Evolutionary conservation across 2,888 invertebrate genomes (phyloP).

Genomic region (Ischnus inquisitorius): DNA sequence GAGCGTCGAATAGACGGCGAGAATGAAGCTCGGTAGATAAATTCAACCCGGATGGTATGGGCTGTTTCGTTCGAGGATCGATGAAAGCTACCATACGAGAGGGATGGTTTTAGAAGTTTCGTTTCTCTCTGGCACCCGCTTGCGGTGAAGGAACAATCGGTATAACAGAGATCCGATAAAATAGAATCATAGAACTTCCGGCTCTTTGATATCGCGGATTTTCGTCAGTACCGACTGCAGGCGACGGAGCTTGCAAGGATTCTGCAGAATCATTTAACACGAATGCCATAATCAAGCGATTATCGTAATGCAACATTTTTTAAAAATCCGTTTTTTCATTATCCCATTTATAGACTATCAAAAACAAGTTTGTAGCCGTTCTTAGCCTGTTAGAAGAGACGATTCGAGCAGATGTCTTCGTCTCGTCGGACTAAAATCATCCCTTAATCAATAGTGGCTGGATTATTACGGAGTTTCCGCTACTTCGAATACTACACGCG

Average conservation of each 20-base stretch:
- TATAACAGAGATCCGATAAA: background rate
- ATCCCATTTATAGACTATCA: no score
- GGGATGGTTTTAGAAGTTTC: background rate
- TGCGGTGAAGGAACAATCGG: no score
- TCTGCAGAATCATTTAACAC: background rate
- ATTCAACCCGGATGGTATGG: background rate
- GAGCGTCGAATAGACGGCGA: background rate
- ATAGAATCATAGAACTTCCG: background rate
- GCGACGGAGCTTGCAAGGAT: slow-evolving; percentile 1
- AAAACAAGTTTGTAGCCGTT: no score
- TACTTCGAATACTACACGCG: no score
- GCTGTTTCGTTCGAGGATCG: background rate
- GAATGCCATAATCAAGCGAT: background rate
- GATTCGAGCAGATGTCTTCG: no score
- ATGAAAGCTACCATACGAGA: background rate
- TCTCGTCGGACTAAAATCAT: no score
- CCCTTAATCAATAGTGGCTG: no score
- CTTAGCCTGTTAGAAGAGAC: no score
- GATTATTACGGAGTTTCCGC: no score
- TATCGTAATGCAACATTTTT: no score
- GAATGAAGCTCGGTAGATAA: background rate
- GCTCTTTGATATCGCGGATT: background rate
- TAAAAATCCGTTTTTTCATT: no score
- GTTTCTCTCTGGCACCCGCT: background rate
- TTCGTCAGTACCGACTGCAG: slow-evolving; percentile 40